Evolutionary conservation across 2,888 invertebrate genomes (phyloP).

Genomic region (Sarcophaga carnaria): DNA sequence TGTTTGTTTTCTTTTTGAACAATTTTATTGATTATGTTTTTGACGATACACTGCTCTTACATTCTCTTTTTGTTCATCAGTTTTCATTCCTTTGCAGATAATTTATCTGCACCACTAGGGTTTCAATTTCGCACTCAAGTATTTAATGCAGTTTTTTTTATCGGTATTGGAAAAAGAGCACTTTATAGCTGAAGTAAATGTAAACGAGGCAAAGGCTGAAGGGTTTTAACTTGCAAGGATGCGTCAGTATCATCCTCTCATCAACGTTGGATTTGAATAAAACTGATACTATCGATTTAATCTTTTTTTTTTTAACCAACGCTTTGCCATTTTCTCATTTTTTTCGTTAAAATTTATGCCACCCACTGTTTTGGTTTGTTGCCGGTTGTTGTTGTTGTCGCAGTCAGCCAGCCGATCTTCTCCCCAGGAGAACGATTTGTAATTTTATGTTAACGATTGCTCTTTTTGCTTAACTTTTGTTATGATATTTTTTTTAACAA

Average conservation of each 20-base stretch:
- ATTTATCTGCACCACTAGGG: conserved; percentile 56
- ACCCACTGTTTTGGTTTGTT: conserved; percentile 53
- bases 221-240: neutral
- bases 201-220: conserved; percentile 38
- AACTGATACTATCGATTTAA: conserved; percentile 65
- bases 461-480: conserved; percentile 72
- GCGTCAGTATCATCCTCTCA: neutral
- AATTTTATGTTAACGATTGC: conserved; percentile 75
- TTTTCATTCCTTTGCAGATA: conserved; percentile 10
- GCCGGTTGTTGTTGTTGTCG: conserved; percentile 2
- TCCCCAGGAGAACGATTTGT: conserved; percentile 80
- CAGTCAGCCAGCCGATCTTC: conserved; percentile 47
- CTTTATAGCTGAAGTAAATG: conserved; percentile 23
- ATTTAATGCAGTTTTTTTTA: conserved; percentile 65
- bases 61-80: conserved; percentile 36
- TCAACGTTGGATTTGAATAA: conserved; percentile 26
- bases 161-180: conserved; percentile 17
- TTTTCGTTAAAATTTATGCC: conserved; percentile 51
- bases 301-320: conserved; percentile 32
- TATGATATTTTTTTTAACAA: conserved; percentile 26
- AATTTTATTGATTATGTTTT: conserved; percentile 63
- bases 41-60: conserved; percentile 12
- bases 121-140: conserved; percentile 62
- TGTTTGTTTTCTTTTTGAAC: neutral
- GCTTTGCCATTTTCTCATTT: conserved; percentile 34